Evolutionary conservation across 2,888 invertebrate genomes (phyloP), one percentile per base, ranked within the genome.

Genomic region (Pyralis farinalis): DNA sequence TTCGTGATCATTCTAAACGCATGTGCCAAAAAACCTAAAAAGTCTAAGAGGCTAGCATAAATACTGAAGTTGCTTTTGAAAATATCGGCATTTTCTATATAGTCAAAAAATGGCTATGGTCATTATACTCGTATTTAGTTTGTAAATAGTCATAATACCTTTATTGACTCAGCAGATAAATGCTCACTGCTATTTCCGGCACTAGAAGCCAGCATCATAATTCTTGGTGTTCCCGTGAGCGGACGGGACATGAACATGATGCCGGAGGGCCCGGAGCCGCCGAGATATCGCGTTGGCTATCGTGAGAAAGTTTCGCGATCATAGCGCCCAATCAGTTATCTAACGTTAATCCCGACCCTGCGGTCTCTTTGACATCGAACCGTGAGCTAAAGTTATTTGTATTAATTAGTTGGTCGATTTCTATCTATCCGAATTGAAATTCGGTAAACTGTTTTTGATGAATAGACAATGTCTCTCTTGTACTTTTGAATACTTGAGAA

Each of bases 251-350:
- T n/a, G n/a, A n/a, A 42, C 33, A 40, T 12, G 29, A 28, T 41
- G 44, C 44, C 40, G 34, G 16, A 25, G 41, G 34, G 44, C 42
- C 42, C 41, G 33, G 34, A 22, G 44, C 27, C 43, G 53, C 53
- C 50, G 56, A 47, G 48, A 58, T 71, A 74, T 70, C 70, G 61
- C 60, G 50, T 47, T 52, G 49, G 45, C 60, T 63, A 81, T 79
- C 80, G 81, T 82, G 81, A 80, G 84, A 81, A 76, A 78, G 69
- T 76, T 79, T 75, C 63, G 81, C 82, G 74, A 81, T 72, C 63
- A 50, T 40, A 45, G 58, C 64, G 63, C 63, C 63, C 71, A 71
- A 75, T 78, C 76, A 61, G 62, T 69, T 75, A 77, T 73, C 76
- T 74, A 72, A 68, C 69, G 69, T 70, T 71, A 69, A 69, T 70